Percentiles rank a stretch among this genome's conserved stretches.
These are phyloP conservation scores for Lepus europaeus DNA, from an alignment of 2,113 vertebrate species.

Conservation along the genomic window DNA sequence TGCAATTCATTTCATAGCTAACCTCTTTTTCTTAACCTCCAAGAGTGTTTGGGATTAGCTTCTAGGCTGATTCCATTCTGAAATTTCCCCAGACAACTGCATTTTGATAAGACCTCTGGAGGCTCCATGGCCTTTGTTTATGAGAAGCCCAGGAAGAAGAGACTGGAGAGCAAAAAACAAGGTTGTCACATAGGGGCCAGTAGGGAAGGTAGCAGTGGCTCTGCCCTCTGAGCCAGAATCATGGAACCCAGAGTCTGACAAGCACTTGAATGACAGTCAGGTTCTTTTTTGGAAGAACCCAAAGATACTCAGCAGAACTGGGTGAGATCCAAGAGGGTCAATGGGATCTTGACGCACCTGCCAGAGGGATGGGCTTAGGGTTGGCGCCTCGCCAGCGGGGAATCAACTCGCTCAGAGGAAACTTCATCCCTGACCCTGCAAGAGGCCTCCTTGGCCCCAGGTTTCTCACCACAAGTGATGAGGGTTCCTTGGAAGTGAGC, in stretches of 20 bases:
- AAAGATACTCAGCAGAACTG: not conserved
- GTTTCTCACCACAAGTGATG: not conserved
- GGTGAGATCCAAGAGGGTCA: not conserved
- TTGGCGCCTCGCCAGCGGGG: not conserved
- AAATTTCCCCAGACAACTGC: slow-evolving; percentile 16
- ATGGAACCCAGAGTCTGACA: not conserved
- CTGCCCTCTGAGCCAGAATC: not conserved
- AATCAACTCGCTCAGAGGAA: not conserved
- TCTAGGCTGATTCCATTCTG: not conserved
- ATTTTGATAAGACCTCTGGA: not conserved
- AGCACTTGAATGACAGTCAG: not conserved
- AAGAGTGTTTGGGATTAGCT: not conserved
- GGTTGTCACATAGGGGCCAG: not conserved
- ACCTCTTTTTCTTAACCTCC: not conserved
- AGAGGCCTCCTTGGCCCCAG: not conserved
- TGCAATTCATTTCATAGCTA: slow-evolving; percentile 11
- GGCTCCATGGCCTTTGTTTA: not conserved
- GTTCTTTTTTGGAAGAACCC: slow-evolving; percentile 2
- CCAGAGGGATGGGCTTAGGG: not conserved
- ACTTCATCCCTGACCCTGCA: not conserved
- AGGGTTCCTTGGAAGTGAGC: not conserved
- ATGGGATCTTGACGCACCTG: not conserved
- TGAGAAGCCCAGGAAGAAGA: not conserved
- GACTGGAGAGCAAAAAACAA: not conserved
- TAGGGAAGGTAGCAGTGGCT: not conserved